phyloP scores from a whole-genome alignment of 2,888 invertebrate species.

The Choristoneura rosaceana region DNA sequence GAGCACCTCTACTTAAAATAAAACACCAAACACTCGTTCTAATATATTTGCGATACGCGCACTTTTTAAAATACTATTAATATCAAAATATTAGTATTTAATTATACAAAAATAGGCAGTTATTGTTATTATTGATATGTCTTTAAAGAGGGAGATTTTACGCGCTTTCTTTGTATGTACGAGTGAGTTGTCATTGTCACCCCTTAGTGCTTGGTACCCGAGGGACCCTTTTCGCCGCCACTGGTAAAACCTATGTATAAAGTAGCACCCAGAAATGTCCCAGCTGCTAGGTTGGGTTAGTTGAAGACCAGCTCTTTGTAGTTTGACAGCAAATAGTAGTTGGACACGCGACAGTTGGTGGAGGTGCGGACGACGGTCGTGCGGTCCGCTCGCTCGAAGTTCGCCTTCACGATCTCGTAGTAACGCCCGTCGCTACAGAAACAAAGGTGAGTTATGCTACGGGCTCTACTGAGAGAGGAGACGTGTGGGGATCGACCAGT shows the following conservation, averaged over 20 bases:
- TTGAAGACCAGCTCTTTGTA: conserved; percentile 99
- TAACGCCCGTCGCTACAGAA: conserved; percentile 97
- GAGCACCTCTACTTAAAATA: no score
- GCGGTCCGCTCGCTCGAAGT: conserved; percentile 99
- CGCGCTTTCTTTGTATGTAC: no score
- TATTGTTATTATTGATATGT: no score
- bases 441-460: conserved; percentile 11
- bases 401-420: conserved; percentile 99
- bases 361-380: conserved; percentile 98
- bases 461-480: no score
- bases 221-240: background rate
- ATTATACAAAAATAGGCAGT: no score
- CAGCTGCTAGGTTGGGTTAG: conserved; percentile 67
- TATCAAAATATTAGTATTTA: no score
- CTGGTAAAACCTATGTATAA: background rate
- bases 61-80: no score
- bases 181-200: no score
- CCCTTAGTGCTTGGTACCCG: background rate
- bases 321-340: conserved; percentile 95
- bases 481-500: no score
- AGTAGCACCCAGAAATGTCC: background rate
- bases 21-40: no score
- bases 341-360: conserved; percentile 97
- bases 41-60: no score
- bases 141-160: no score